phyloP scores from a whole-genome alignment of 2,113 vertebrate species.

The Aptenodytes patagonicus region DNA sequence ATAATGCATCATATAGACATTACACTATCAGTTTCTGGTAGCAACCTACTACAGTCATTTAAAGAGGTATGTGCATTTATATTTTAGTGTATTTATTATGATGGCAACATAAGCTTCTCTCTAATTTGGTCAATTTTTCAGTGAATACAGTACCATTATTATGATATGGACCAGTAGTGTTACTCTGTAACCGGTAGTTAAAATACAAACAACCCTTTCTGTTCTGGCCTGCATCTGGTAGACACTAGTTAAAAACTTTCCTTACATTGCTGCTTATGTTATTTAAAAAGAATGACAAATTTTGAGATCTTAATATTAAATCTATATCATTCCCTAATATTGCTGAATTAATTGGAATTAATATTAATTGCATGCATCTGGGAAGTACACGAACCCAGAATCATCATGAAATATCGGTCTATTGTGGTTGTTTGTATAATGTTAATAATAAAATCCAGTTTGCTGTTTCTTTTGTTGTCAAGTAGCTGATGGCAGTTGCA shows the following conservation, averaged over 20 bases:
- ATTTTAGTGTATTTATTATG: not conserved
- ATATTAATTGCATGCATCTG: not conserved
- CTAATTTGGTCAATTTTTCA: not conserved
- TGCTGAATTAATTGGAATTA: not conserved
- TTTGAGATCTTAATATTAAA: not conserved
- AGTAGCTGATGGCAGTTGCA: not conserved
- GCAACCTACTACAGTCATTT: constrained; percentile 97
- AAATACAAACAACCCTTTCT: not conserved
- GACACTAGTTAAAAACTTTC: not conserved
- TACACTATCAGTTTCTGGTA: constrained; percentile 95
- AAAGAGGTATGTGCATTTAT: constrained; percentile 86
- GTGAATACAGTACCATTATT: not conserved
- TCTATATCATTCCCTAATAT: not conserved
- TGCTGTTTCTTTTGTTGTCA: not conserved
- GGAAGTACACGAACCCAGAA: not conserved
- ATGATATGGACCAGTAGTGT: not conserved
- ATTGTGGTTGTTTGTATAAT: not conserved
- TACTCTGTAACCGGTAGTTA: not conserved
- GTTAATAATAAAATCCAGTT: not conserved
- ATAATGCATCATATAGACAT: constrained; percentile 99
- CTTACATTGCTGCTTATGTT: not conserved
- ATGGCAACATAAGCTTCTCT: not conserved
- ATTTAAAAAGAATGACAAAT: not conserved
- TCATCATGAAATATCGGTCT: not conserved
- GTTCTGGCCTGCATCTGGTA: not conserved